phyloP scores from a whole-genome alignment of 1,140 invertebrate genomes.

The Nasonia longicornis region DNA sequence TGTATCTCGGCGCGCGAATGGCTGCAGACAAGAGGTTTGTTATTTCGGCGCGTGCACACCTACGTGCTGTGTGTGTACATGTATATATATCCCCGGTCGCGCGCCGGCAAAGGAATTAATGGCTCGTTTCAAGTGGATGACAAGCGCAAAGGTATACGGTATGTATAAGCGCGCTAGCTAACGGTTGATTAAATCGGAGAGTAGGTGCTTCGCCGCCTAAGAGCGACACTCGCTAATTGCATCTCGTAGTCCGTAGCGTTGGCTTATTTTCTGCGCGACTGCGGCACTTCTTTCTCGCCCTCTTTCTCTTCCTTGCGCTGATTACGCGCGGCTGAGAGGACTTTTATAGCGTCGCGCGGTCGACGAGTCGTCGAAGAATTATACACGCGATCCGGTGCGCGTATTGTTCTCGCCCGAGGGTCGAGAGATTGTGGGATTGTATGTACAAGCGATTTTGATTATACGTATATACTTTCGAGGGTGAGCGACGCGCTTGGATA shows the following conservation, averaged over 20 bases:
- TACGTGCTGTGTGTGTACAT: constrained; percentile 15
- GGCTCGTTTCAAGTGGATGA: constrained; percentile 49
- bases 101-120: constrained; percentile 63
- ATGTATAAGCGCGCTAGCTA: constrained; percentile 42
- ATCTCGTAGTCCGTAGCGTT: constrained; percentile 19
- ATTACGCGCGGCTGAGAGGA: background rate
- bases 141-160: constrained; percentile 35
- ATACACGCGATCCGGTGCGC: background rate
- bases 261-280: constrained; percentile 14
- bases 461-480: background rate
- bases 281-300: background rate
- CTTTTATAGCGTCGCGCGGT: background rate
- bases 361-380: background rate
- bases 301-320: background rate
- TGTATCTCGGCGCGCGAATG: constrained; percentile 64
- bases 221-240: constrained; percentile 55
- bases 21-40: constrained; percentile 63
- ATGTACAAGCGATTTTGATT: background rate
- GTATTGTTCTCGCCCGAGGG: background rate
- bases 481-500: too few species aligned
- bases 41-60: constrained; percentile 60
- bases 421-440: background rate
- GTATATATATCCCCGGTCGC: too few species aligned
- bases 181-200: constrained; percentile 57
- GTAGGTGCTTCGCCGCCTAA: constrained; percentile 47